Evolutionary conservation across 2,888 invertebrate genomes (phyloP), one percentile per base, ranked within the genome.

Genomic region (Alentia gelatinosa): DNA sequence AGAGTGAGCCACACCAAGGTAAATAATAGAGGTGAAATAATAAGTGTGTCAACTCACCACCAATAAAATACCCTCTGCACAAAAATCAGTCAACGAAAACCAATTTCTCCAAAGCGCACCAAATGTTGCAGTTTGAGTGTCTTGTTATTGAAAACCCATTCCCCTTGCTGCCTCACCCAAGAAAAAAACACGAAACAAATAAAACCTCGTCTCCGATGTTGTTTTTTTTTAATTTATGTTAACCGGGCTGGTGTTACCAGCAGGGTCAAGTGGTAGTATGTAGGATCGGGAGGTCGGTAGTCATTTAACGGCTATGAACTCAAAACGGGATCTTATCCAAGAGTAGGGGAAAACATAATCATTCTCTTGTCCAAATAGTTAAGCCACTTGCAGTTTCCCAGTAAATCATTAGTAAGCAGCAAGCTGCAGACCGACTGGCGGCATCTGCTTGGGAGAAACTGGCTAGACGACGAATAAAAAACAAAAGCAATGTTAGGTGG

Each of bases 301-400:
- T n/a, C n/a, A 56, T 56, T 56, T n/a, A 56, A 19, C 56, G n/a
- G 19, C 56, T 56, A 5, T n/a, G n/a, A 56, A 56, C 56, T 56
- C 56, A 56, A 56, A 56, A 56, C n/a, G 33, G 74, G 74, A 26
- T 33, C 26, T 74, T 33, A 33, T 74, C 26, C 15, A 26, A 26
- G 30, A 30, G 56, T 56, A 19, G 56, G 15, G 7, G 9, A 42
- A 56, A 56, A n/a, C n/a, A 56, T 56, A 56, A 56, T 19, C n/a
- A n/a, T 56, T 56, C 56, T n/a, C 56, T 56, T 56, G 83, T 40
- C 19, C 83, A 83, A 83, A 42, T 83, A 39, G 83, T 83, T 37
- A 83, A 83, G 83, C 83, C 83, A 83, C 83, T 83, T 83, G 83
- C 83, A 83, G 83, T 83, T 39, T 39, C 83, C 83, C 83, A 9